A percentile compares a stretch with the other conserved stretches of the same genome.
Evolutionary conservation across 2,113 vertebrate species (phyloP).

Genomic region (Hippocampus mohnikei): DNA sequence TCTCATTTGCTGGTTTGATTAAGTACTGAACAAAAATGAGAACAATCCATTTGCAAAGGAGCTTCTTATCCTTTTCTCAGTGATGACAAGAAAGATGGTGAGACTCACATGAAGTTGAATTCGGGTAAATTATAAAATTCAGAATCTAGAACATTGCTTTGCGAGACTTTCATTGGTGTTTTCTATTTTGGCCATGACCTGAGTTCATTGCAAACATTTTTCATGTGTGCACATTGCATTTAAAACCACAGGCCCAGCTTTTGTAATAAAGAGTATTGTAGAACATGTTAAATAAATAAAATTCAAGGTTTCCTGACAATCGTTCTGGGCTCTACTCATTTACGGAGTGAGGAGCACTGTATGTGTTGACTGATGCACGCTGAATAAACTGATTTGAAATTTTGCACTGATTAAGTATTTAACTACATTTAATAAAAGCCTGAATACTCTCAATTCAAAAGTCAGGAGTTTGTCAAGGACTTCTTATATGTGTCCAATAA

Average conservation of each 20-base stretch:
- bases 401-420: neutral
- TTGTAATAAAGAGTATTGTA: neutral
- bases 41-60: neutral
- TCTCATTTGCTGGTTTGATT: neutral
- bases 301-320: neutral
- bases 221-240: too few relatives aligned
- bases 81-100: neutral
- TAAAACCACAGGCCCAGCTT: neutral
- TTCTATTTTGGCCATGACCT: neutral
- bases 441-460: neutral
- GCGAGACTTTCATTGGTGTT: neutral
- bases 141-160: neutral
- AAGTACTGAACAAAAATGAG: neutral
- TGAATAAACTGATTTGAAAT: neutral
- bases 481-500: conserved; percentile 1
- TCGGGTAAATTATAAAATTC: neutral
- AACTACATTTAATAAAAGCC: neutral
- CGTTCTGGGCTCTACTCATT: neutral
- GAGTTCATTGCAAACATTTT: neutral
- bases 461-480: neutral
- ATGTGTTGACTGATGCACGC: neutral
- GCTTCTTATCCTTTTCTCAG: neutral
- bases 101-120: neutral
- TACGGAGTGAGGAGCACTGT: neutral
- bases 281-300: neutral